Conservation (phyloP, 2,888 invertebrate species). For the Mylabris sibirica region DNA sequence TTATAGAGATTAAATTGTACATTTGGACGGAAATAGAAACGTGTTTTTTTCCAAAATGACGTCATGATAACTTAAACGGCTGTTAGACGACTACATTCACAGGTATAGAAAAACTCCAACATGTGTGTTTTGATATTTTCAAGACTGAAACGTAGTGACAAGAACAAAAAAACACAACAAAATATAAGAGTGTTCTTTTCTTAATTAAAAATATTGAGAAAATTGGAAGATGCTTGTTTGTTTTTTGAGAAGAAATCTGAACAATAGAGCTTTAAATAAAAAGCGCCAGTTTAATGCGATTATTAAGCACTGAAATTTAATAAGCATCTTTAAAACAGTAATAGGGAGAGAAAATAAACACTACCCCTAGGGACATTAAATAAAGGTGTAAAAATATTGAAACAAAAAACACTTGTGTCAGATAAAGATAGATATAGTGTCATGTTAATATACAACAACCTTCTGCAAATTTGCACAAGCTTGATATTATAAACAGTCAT, state of each 20-base stretch:
- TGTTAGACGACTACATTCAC: conserved; percentile 16
- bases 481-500: conserved; percentile 58
- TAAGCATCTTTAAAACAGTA: conserved; percentile 54
- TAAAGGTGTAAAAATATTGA: conserved; percentile 59
- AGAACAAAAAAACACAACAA: background rate
- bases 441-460: conserved; percentile 48
- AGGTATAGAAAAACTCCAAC: conserved; percentile 34
- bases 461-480: conserved; percentile 58
- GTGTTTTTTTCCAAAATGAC: conserved; percentile 26
- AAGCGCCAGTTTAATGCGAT: conserved; percentile 50
- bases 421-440: conserved; percentile 42
- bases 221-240: conserved; percentile 19
- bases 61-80: conserved; percentile 30
- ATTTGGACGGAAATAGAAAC: conserved; percentile 25
- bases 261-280: conserved; percentile 48
- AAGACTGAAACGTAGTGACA: conserved; percentile 2
- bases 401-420: conserved; percentile 41
- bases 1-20: conserved; percentile 13
- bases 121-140: conserved; percentile 19
- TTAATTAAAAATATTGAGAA: background rate
- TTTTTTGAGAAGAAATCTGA: conserved; percentile 42
- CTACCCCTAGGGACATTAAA: conserved; percentile 54
- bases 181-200: background rate
- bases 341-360: conserved; percentile 53
- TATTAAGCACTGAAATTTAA: conserved; percentile 59